Base-by-base conservation (phyloP, 1,140 invertebrate species). In the Ceratina japonica region DNA sequence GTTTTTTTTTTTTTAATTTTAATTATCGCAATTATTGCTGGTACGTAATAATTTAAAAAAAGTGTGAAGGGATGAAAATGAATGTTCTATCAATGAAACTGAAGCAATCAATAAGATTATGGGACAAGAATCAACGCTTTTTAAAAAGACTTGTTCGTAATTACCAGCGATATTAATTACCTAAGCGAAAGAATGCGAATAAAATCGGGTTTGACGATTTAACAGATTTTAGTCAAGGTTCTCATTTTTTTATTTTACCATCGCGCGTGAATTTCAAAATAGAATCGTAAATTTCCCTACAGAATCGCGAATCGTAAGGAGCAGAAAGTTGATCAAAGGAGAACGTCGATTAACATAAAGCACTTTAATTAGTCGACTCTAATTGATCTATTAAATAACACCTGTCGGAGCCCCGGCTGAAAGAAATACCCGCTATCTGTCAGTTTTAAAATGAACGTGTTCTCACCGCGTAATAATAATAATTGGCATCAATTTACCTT, bases 321-420 rank as follows among this genome's bases (percentile, higher is more conserved):
- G 18, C 1, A 22, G 20, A n/a, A 31, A n/a, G 16, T 73, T 27
- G 62, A 73, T 73, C 52, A 68, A 75, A 49, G 63, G 63, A 59
- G 58, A 75, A 56, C 37, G 31, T 75, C 52, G 73, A 75, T 75
- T 68, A 51, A 68, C 63, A 75, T 59, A 68, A 75, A 68, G 31
- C 54, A 31, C 37, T 59, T 68, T 68, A 75, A 75, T 75, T 68
- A 75, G 73, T 75, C 37, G 12, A 4, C 20, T 59, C 63, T 75
- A 75, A 75, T 75, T 66, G 51, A 75, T 75, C 73, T 58, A 66
- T 75, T 75, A 66, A 66, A 65, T 66, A 66, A 75, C 63, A 75
- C 73, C 63, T 75, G 52, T 75, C 63, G 31, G 31, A 75, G 27
- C 10, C 13, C 20, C 20, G 73, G 44, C 63, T 58, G 20, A 27